Conservation (phyloP, 2,888 invertebrate species). For the Caradrina kadenii region DNA sequence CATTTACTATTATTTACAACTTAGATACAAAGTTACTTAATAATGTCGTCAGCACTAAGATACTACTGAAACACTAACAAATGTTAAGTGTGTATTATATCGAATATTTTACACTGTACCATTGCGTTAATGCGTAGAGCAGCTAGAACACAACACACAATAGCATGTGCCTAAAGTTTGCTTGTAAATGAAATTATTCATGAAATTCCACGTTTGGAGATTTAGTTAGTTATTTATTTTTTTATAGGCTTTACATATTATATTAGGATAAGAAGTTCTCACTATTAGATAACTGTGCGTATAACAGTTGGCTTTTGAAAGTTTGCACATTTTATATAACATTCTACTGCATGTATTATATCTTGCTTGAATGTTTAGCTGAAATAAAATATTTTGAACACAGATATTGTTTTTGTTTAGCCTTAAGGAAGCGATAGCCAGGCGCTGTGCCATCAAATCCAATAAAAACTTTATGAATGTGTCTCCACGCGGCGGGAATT, state of each 20-base stretch:
- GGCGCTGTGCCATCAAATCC: not conserved
- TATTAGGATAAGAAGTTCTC: constrained; percentile 60
- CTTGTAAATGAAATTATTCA: constrained; percentile 63
- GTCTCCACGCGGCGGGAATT: too few relatives aligned
- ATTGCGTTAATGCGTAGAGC: constrained; percentile 41
- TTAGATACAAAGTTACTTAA: constrained; percentile 7
- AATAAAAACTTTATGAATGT: not conserved
- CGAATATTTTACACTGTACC: constrained; percentile 20
- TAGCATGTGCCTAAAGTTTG: constrained; percentile 64
- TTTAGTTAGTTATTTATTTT: constrained; percentile 61
- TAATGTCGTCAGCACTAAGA: constrained; percentile 10
- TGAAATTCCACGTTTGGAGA: constrained; percentile 46
- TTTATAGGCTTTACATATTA: constrained; percentile 58
- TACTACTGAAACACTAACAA: constrained; percentile 11
- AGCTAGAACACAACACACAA: constrained; percentile 56
- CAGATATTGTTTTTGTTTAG: not conserved
- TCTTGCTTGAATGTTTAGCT: constrained; percentile 42
- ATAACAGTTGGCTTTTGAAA: constrained; percentile 54
- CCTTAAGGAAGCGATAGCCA: not conserved
- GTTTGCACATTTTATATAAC: constrained; percentile 65
- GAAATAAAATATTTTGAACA: constrained; percentile 65
- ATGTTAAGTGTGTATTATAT: constrained; percentile 9
- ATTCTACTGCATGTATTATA: constrained; percentile 44
- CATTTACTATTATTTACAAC: too few relatives aligned
- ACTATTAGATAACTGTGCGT: constrained; percentile 48